These are phyloP conservation scores for Scyliorhinus canicula DNA, from an alignment of 2,797 vertebrate genomes.

Conservation along the genomic window DNA sequence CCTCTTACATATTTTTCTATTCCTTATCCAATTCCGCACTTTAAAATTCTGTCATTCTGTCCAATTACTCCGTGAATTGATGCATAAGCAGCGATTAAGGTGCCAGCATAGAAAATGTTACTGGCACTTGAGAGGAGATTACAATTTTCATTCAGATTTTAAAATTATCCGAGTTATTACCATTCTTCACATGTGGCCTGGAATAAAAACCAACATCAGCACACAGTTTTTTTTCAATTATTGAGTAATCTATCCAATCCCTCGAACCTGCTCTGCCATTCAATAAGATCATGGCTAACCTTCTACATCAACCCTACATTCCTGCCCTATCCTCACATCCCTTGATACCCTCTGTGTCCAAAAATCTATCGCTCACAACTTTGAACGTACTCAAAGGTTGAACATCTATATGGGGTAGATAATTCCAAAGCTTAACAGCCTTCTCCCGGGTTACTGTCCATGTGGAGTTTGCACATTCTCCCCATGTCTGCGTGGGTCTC, in stretches of 20 bases:
- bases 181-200: background rate
- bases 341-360: background rate
- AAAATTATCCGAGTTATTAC: background rate
- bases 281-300: background rate
- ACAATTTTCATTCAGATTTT: background rate
- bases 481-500: too few species aligned
- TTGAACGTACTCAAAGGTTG: background rate
- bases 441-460: too few species aligned
- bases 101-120: background rate
- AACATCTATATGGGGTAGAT: background rate
- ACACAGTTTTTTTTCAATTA: too few species aligned
- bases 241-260: too few species aligned
- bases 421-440: background rate
- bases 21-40: background rate
- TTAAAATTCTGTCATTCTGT: background rate
- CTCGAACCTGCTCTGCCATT: background rate
- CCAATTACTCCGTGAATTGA: background rate
- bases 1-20: background rate
- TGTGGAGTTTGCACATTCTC: too few species aligned
- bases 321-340: background rate
- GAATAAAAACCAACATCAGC: background rate
- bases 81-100: background rate
- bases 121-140: background rate
- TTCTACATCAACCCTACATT: background rate
- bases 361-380: background rate